Percentiles rank a stretch among this genome's conserved stretches.
Evolutionary conservation across 2,113 vertebrate species (phyloP).

Genomic region (Formicarius rufipectus): DNA sequence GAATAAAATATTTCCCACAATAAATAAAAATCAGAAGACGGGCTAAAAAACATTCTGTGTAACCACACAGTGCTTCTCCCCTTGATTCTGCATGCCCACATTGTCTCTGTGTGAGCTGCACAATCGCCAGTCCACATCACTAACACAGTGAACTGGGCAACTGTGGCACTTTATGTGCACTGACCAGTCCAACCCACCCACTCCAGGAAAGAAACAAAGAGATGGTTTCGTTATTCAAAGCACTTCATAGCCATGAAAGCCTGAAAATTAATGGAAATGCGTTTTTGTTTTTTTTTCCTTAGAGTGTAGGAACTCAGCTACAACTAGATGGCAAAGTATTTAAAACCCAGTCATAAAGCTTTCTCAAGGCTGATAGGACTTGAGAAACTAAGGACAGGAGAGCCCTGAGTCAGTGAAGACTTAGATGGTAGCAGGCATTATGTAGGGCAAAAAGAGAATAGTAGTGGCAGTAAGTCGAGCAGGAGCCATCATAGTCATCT

Average conservation of each 20-base stretch:
- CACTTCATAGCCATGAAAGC: neutral
- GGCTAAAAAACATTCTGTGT: neutral
- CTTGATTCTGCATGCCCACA: neutral
- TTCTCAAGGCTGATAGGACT: neutral
- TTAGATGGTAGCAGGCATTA: neutral
- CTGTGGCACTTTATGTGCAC: neutral
- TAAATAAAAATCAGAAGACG: neutral
- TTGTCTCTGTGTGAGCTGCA: neutral
- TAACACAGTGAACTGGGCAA: neutral
- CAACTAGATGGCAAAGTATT: neutral
- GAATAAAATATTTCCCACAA: neutral
- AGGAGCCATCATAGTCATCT: neutral
- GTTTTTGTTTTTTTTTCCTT: neutral
- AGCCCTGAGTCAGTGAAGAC: neutral
- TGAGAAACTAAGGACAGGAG: neutral
- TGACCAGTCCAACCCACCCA: neutral
- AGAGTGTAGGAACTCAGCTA: neutral
- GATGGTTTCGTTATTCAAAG: neutral
- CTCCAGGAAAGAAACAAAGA: neutral
- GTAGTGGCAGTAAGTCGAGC: neutral
- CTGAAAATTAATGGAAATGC: neutral
- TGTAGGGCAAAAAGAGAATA: neutral
- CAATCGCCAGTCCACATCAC: rapidly evolving
- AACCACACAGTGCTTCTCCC: neutral
- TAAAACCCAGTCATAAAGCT: neutral